Base-by-base conservation (phyloP, 1,140 invertebrate species). In the Laodelphax striatellus region DNA sequence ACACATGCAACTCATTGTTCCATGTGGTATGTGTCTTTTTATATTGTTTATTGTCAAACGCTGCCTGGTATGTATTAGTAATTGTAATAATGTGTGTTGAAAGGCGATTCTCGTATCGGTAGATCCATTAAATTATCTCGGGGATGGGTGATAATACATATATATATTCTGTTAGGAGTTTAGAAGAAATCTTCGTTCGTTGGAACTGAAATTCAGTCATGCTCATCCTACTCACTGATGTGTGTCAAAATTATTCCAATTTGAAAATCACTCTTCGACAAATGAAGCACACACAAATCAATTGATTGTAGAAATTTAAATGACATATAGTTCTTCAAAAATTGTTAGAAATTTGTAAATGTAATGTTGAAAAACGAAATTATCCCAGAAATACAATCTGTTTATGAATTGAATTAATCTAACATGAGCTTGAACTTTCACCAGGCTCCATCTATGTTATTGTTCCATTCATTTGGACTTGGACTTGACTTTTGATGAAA, bases 11-110 rank as follows among this genome's bases (percentile, higher is more conserved):
- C 46, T 22, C 46, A 22, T 50, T 50, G 46, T 50, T 50, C 46
- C 46, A 50, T 50, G 46, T 50, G 46, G 21, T 50, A 50, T 50
- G 46, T 50, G 46, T 50, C 46, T 50, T 50, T 50, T 50, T 50
- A 50, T 50, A 50, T 50, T 17, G 16, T 38, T 38, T 38, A 19
- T 50, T 50, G 46, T 50, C 46, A 50, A 50, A 50, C 21, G 46
- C 46, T 50, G 46, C 46, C 46, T 50, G 46, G 46, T 50, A 50
- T 50, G 46, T 50, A 19, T 17, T 50, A 19, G 46, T 50, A 50
- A 50, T 50, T 50, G 46, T 50, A 50, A 50, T 38, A 17, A 50
- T 50, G 46, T 50, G 46, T 50, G 46, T 50, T 17, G 46, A 50
- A 50, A 50, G 46, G 34, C 16, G 46, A 50, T 50, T 50, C 46